Percentiles rank a stretch among this genome's conserved stretches.
These are phyloP conservation scores for Lacanobia wlatinum DNA, from an alignment of 2,888 invertebrate species.

Conservation along the genomic window DNA sequence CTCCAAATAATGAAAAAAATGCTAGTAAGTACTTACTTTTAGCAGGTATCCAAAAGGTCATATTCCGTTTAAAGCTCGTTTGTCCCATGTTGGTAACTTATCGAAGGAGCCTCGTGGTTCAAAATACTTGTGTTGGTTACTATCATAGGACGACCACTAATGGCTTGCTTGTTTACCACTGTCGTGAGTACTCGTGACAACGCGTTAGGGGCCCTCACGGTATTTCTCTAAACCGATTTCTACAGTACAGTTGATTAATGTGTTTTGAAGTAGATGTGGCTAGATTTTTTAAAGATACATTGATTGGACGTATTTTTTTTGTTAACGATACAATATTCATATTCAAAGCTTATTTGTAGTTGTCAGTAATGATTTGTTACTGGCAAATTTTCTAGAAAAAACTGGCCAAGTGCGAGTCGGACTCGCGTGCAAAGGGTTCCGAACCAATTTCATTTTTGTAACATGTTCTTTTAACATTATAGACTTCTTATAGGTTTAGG, in stretches of 20 bases:
- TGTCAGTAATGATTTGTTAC: background rate
- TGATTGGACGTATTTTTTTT: background rate
- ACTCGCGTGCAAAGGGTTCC: too few species aligned
- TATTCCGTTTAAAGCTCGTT: constrained; percentile 65
- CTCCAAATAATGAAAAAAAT: background rate
- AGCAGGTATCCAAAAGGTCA: constrained; percentile 75
- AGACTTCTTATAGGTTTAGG: too few species aligned
- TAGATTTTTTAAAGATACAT: background rate
- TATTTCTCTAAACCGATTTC: background rate
- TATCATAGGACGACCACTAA: constrained; percentile 55
- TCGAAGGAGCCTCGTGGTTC: constrained; percentile 7
- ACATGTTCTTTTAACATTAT: too few species aligned
- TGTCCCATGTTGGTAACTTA: constrained; percentile 66
- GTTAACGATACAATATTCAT: background rate
- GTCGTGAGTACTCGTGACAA: constrained; percentile 52
- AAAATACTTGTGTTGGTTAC: constrained; percentile 28
- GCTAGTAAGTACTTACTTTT: constrained; percentile 77
- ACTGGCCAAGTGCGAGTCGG: too few species aligned
- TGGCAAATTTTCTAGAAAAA: too few species aligned
- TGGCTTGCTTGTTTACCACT: constrained; percentile 62
- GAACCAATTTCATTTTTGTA: too few species aligned
- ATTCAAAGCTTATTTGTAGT: background rate
- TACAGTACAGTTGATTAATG: constrained; percentile 5
- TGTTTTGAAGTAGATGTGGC: constrained; percentile 8
- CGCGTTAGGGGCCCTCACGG: constrained; percentile 60